A percentile compares a stretch with the other conserved stretches of the same genome.
Evolutionary conservation across 2,888 invertebrate genomes (phyloP).

Genomic region (Parthenolecanium corni): DNA sequence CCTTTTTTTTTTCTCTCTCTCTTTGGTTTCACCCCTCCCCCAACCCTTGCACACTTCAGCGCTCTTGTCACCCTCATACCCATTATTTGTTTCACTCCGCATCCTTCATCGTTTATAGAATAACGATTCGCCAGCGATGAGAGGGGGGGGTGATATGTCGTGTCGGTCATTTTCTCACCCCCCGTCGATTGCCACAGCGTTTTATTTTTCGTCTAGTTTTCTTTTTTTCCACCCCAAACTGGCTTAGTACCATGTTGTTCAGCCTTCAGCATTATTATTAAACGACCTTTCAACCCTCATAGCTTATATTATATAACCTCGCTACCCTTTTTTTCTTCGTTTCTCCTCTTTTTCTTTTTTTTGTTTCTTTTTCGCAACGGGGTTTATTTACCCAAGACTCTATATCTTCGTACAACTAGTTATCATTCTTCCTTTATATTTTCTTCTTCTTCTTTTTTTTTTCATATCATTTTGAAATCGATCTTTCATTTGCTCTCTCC

Average conservation of each 20-base stretch:
- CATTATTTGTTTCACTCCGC: no score
- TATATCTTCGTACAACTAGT: slow-evolving; percentile 16
- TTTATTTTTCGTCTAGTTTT: slow-evolving; percentile 7
- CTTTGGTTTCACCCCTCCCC: no score
- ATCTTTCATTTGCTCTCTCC: not conserved
- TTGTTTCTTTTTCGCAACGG: not conserved
- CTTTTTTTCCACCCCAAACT: slow-evolving; percentile 5
- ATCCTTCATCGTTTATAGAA: no score
- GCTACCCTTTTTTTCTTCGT: slow-evolving; percentile 9
- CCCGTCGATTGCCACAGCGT: not conserved
- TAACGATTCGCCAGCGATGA: not conserved
- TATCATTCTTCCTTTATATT: slow-evolving; percentile 8
- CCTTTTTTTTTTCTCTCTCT: no score
- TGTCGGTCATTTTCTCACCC: slow-evolving; percentile 28
- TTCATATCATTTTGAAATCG: not conserved
- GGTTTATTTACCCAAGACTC: slow-evolving; percentile 21
- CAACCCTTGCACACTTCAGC: no score
- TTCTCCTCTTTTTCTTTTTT: no score
- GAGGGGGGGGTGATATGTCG: slow-evolving; percentile 19
- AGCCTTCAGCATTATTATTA: slow-evolving; percentile 28
- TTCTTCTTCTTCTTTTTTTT: slow-evolving; percentile 8
- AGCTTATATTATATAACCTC: slow-evolving; percentile 2
- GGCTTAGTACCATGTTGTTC: slow-evolving; percentile 27
- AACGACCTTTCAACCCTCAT: slow-evolving; percentile 27
- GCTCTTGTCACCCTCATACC: no score